A percentile compares a stretch with the other conserved stretches of the same genome.
Conservation (phyloP, 2,888 invertebrate species). For the Gastrophysa polygoni region DNA sequence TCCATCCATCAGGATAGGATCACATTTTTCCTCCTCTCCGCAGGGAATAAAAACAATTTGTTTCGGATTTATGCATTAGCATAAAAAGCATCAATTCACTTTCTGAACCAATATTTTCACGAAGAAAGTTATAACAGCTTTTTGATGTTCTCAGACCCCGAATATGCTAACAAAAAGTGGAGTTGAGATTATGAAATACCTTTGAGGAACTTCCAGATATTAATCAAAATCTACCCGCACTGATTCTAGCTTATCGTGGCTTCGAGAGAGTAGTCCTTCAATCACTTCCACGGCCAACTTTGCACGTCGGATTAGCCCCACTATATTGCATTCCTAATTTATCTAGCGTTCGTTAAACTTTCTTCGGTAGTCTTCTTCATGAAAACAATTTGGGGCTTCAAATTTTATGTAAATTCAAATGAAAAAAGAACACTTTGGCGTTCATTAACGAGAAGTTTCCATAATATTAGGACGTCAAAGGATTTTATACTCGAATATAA, state of each 20-base stretch:
- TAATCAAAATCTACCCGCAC: conserved; percentile 32
- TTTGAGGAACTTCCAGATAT: conserved; percentile 35
- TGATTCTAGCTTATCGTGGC: conserved; percentile 21
- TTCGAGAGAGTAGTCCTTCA: conserved; percentile 20
- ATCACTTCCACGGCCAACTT: conserved; percentile 17
- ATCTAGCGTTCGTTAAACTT: background rate
- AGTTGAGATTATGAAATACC: conserved; percentile 38
- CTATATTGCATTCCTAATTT: conserved; percentile 8
- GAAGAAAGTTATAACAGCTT: conserved; percentile 20
- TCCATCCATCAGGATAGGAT: background rate
- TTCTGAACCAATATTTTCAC: background rate
- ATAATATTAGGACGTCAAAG: background rate
- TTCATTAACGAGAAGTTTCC: background rate
- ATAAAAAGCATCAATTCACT: conserved; percentile 10
- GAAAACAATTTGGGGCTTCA: conserved; percentile 2
- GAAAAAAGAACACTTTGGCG: background rate
- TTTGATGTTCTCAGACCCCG: conserved; percentile 8
- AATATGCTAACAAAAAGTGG: conserved; percentile 15
- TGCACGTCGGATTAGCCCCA: background rate
- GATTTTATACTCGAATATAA: background rate
- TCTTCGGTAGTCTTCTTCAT: background rate
- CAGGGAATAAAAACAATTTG: conserved; percentile 14
- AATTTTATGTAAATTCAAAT: background rate
- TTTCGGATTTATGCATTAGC: conserved; percentile 8
- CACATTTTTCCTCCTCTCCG: background rate